A percentile compares a stretch with the other conserved stretches of the same genome.
These are phyloP conservation scores for Cephus spinipes DNA, from an alignment of 2,888 invertebrate species.

Conservation along the genomic window DNA sequence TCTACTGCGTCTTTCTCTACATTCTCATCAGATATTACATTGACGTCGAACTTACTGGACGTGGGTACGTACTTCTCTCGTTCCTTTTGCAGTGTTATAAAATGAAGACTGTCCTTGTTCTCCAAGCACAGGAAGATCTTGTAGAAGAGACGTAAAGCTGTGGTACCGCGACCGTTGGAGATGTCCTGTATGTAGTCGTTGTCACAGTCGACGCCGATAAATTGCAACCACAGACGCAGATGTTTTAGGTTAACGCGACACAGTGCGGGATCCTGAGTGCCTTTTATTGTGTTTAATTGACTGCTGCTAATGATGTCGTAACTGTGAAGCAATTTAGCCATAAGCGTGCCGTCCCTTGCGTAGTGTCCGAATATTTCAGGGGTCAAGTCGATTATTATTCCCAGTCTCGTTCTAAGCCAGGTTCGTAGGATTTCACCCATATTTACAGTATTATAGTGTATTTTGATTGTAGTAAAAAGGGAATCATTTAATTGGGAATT, in stretches of 20 bases:
- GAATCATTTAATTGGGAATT: background rate
- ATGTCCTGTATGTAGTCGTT: conserved; percentile 68
- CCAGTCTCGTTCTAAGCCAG: conserved; percentile 72
- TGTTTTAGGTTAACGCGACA: conserved; percentile 70
- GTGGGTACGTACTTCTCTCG: conserved; percentile 45
- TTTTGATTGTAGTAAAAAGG: background rate
- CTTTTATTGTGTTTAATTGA: conserved; percentile 68
- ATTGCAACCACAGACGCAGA: conserved; percentile 69
- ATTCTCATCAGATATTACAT: conserved; percentile 37
- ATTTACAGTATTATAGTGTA: conserved; percentile 13
- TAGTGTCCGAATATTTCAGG: conserved; percentile 70
- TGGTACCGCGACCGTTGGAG: conserved; percentile 68
- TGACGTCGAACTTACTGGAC: conserved; percentile 50
- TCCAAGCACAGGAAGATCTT: conserved; percentile 73
- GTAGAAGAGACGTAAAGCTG: conserved; percentile 72
- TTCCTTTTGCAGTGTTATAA: conserved; percentile 68
- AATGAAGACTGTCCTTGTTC: conserved; percentile 70
- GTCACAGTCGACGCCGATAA: conserved; percentile 67
- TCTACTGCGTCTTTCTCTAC: conserved; percentile 24
- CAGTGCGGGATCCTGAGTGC: conserved; percentile 64
- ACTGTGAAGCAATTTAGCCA: conserved; percentile 71
- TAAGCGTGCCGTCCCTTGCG: conserved; percentile 72
- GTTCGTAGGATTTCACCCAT: conserved; percentile 74
- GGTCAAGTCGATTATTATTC: conserved; percentile 70
- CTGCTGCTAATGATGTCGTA: conserved; percentile 73